Conservation (phyloP, 2,797 vertebrate genomes). For the Mus spretus region DNA sequence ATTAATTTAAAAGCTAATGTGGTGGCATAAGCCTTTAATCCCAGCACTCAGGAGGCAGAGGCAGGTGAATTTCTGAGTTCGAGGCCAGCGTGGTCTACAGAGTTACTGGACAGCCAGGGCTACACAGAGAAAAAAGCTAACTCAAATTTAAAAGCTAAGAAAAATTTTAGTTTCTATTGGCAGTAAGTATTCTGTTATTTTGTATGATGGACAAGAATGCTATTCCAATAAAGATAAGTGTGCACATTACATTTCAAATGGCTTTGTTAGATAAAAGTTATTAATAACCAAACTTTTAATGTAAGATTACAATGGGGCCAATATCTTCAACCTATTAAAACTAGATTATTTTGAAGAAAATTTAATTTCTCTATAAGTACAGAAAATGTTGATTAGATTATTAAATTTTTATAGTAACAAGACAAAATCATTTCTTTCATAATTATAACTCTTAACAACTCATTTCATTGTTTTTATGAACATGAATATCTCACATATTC, state of each 20-base stretch:
- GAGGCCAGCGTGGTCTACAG: too few relatives aligned
- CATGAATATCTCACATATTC: conserved; percentile 30
- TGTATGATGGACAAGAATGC: not conserved
- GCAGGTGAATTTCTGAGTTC: too few relatives aligned
- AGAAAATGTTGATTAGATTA: conserved; percentile 3
- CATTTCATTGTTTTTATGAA: conserved; percentile 49
- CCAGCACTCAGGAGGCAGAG: too few relatives aligned
- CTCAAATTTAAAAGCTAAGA: not conserved
- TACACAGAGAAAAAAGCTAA: too few relatives aligned
- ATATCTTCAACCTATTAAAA: not conserved
- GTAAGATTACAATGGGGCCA: not conserved
- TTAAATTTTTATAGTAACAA: conserved; percentile 35
- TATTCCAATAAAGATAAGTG: conserved; percentile 42
- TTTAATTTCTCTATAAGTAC: conserved; percentile 4
- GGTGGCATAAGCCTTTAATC: too few relatives aligned
- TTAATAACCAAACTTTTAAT: not conserved
- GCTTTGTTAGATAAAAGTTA: conserved; percentile 17
- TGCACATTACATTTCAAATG: conserved; percentile 26
- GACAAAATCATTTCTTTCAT: not conserved
- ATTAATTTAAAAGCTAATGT: not conserved
- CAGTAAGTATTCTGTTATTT: conserved; percentile 22
- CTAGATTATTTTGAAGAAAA: conserved; percentile 52
- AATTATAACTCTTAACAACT: conserved; percentile 52
- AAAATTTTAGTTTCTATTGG: not conserved
- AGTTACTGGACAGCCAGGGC: too few relatives aligned